Percentiles rank a stretch among this genome's conserved stretches.
These are phyloP conservation scores for Apotomis capreana DNA, from an alignment of 2,888 invertebrate genomes.

Conservation along the genomic window DNA sequence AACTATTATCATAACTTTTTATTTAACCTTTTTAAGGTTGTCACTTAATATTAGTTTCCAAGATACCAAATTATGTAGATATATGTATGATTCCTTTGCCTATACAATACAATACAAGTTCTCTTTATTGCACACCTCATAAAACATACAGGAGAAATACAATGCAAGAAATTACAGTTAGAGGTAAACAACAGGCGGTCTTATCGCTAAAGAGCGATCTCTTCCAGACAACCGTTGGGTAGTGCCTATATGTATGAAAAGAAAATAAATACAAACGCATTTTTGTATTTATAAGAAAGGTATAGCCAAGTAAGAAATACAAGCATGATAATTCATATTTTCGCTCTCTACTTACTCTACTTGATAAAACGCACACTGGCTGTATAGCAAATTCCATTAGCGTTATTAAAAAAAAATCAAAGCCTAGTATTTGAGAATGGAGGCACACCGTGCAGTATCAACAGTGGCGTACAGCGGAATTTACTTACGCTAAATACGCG, in stretches of 20 bases:
- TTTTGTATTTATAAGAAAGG: neutral
- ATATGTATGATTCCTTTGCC: too few relatives aligned
- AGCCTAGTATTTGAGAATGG: slow-evolving; percentile 62
- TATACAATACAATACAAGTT: neutral
- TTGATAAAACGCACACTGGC: slow-evolving; percentile 11
- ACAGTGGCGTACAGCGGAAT: slow-evolving; percentile 80
- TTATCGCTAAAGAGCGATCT: too few relatives aligned
- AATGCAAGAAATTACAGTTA: too few relatives aligned
- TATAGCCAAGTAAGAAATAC: neutral
- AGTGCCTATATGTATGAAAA: neutral
- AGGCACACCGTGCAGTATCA: slow-evolving; percentile 57
- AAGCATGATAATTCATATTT: slow-evolving; percentile 2
- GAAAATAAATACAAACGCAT: neutral
- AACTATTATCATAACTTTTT: slow-evolving; percentile 1
- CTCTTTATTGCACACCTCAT: too few relatives aligned
- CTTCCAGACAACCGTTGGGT: too few relatives aligned
- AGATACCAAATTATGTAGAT: neutral
- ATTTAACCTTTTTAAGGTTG: neutral
- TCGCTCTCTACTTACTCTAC: neutral
- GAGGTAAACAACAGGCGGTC: too few relatives aligned
- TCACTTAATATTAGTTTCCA: neutral
- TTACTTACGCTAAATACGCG: slow-evolving; percentile 82
- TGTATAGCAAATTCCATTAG: slow-evolving; percentile 34
- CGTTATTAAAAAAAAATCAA: slow-evolving; percentile 54
- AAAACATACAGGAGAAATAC: too few relatives aligned